Evolutionary conservation across 2,888 invertebrate genomes (phyloP), one percentile per base, ranked within the genome.

Genomic region (Drosophila setosimentum): DNA sequence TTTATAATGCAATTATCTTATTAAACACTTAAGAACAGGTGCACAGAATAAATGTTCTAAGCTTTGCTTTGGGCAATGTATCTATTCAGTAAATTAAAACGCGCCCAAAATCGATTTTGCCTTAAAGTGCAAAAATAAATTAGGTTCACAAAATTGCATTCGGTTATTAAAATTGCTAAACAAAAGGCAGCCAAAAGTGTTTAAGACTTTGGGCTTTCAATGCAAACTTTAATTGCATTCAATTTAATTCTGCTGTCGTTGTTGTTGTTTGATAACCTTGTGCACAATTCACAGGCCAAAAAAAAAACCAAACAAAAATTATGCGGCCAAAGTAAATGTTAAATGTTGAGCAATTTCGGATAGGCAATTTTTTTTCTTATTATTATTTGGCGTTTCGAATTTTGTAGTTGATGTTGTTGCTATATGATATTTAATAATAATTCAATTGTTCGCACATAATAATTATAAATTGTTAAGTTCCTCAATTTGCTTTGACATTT

Each of bases 221-320:
- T 90, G 90, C 75, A 90, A 90, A 86, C 87, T 90, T 90, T 86
- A 90, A 86, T 86, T 86, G 85, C 85, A 86, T 78, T 88, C 89
- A 86, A 86, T 90, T 89, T 87, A 57, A 64, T 65, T 63, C 61
- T 51, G 55, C 42, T 68, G 61, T 29, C 51, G 53, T 63, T 69
- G 53, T 30, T 57, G 54, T 58, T 76, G 66, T 85, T 89, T 89
- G 80, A 74, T 89, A 85, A 89, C 90, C 89, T 91, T 89, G 86
- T 91, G 90, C 89, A 86, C 86, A 78, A 85, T 88, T 85, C 87
- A 82, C 72, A 69, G 78, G 66, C 82, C 78, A 57, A 82, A 63
- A 58, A 32, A 73, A 58, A 58, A 82, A n/a, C n/a, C 58, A 68
- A 63, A 71, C 58, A 68, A 59, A 73, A 59, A 64, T 72, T 83